Conservation (phyloP, 2,888 invertebrate genomes). For the Thecophora atra region DNA sequence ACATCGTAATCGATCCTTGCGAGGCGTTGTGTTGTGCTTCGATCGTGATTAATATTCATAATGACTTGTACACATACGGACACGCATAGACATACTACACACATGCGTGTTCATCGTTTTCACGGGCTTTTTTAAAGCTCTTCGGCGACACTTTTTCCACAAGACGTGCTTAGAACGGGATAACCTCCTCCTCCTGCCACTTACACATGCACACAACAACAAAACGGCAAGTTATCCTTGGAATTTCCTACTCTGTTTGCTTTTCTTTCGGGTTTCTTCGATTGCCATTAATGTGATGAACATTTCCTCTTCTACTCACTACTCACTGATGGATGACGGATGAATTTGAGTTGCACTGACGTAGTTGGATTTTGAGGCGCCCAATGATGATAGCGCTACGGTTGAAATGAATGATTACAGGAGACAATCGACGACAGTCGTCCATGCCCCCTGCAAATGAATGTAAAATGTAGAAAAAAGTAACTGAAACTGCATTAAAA, state of each 20-base stretch:
- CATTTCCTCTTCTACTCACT: slow-evolving; percentile 42
- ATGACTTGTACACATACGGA: not conserved
- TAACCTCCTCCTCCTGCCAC: slow-evolving; percentile 46
- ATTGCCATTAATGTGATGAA: slow-evolving; percentile 40
- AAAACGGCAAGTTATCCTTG: slow-evolving; percentile 46
- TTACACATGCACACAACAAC: slow-evolving; percentile 44
- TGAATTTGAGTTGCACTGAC: slow-evolving; percentile 44
- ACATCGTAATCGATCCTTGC: not conserved
- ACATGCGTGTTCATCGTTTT: not conserved
- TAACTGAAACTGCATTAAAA: slow-evolving; percentile 30
- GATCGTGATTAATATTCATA: not conserved
- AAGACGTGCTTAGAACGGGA: slow-evolving; percentile 44
- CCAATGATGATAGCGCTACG: not conserved
- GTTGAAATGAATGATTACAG: not conserved
- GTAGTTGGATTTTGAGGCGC: slow-evolving; percentile 35
- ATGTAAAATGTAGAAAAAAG: slow-evolving; percentile 21
- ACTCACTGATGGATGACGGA: too few relatives aligned
- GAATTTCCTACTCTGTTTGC: too few relatives aligned
- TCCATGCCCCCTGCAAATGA: slow-evolving; percentile 11
- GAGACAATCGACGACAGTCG: not conserved
- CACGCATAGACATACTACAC: not conserved
- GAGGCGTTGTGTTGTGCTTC: slow-evolving; percentile 7
- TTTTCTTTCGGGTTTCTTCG: slow-evolving; percentile 42
- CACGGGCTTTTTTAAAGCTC: slow-evolving; percentile 21
- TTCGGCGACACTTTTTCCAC: slow-evolving; percentile 38